phyloP scores from a whole-genome alignment of 2,888 invertebrate species.

The Alviniconcha strummeri region DNA sequence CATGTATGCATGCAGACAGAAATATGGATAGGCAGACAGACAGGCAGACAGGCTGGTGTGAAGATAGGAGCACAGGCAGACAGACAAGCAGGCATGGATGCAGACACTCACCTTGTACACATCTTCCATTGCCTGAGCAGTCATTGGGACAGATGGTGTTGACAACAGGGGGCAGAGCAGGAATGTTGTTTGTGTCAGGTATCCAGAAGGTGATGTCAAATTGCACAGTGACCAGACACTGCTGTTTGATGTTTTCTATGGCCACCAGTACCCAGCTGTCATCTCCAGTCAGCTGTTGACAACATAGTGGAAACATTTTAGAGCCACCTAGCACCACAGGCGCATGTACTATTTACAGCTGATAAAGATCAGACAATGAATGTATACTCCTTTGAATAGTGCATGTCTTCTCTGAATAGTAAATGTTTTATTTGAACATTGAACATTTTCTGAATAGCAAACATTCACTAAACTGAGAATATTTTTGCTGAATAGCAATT shows the following conservation, averaged over 20 bases:
- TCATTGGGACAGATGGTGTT: conserved; percentile 48
- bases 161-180: conserved; percentile 38
- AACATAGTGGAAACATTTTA: not conserved
- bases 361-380: not conserved
- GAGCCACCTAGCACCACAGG: too few relatives aligned
- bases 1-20: not conserved
- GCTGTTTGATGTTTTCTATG: conserved; percentile 44
- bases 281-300: conserved; percentile 47
- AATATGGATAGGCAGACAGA: not conserved
- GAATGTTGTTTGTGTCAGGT: conserved; percentile 13
- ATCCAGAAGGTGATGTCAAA: conserved; percentile 47
- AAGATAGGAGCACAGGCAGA: not conserved
- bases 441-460: too few relatives aligned
- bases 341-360: not conserved
- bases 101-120: conserved; percentile 46
- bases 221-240: conserved; percentile 41
- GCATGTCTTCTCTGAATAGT: too few relatives aligned
- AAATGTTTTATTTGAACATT: too few relatives aligned
- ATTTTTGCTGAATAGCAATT: too few relatives aligned
- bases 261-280: conserved; percentile 41
- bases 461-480: too few relatives aligned
- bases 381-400: not conserved
- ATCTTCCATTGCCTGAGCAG: conserved; percentile 51
- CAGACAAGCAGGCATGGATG: not conserved
- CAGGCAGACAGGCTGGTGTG: not conserved